phyloP scores from a whole-genome alignment of 2,113 vertebrate species.

The Serinus canaria region DNA sequence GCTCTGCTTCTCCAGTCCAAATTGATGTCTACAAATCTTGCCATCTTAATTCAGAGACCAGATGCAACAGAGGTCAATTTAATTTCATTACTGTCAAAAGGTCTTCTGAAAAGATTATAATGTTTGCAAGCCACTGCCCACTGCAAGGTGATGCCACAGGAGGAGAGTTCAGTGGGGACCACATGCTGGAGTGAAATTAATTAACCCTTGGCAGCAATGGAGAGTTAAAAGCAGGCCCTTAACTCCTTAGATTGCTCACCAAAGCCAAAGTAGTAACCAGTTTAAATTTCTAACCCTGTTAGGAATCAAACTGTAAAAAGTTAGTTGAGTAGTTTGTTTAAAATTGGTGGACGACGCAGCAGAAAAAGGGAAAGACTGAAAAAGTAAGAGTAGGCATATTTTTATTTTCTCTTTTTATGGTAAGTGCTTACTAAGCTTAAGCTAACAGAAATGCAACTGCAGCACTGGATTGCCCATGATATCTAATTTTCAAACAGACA shows the following conservation, averaged over 20 bases:
- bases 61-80: constrained; percentile 57
- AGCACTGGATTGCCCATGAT: not conserved
- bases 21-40: constrained; percentile 14
- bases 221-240: not conserved
- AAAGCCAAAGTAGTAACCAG: not conserved
- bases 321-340: not conserved
- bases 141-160: constrained; percentile 7
- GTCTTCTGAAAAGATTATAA: constrained; percentile 45
- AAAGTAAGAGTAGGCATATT: not conserved
- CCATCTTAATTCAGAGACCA: constrained; percentile 53
- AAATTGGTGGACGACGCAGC: not conserved
- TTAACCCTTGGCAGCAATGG: constrained; percentile 44
- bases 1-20: not conserved
- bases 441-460: constrained; percentile 13
- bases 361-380: not conserved
- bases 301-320: not conserved
- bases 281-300: not conserved
- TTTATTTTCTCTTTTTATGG: constrained; percentile 30
- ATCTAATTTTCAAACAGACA: constrained; percentile 68
- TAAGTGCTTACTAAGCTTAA: constrained; percentile 53
- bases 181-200: constrained; percentile 40
- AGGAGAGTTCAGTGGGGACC: constrained; percentile 21
- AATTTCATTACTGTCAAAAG: constrained; percentile 65
- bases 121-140: not conserved
- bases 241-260: not conserved